Conservation (phyloP, 2,113 vertebrate genomes). For the Scatophagus argus region DNA sequence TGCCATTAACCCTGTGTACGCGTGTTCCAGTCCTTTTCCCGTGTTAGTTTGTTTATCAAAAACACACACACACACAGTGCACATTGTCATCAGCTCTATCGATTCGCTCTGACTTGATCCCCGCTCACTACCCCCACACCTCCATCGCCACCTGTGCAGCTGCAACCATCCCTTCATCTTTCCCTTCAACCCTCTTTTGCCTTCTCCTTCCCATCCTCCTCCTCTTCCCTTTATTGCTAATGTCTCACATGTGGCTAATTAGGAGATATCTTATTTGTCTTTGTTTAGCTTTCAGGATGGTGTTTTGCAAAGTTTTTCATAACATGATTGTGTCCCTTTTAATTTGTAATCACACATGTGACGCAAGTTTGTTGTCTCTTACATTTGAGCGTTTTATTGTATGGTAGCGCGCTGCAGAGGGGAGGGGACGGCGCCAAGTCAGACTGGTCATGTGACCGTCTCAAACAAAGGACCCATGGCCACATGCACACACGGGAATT, state of each 20-base stretch:
- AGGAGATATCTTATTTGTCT: conserved; percentile 1
- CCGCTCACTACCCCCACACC: neutral
- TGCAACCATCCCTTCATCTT: conserved; percentile 39
- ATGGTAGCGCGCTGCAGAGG: conserved; percentile 57
- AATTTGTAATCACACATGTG: neutral
- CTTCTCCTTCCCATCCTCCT: conserved; percentile 23
- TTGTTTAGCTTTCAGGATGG: neutral
- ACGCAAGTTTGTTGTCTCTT: conserved; percentile 9
- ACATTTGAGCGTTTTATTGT: conserved; percentile 39
- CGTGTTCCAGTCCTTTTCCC: neutral
- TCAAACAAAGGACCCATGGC: conserved; percentile 77
- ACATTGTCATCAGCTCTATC: conserved; percentile 3
- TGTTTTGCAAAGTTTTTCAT: conserved; percentile 37
- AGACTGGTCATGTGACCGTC: conserved; percentile 71
- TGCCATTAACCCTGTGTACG: neutral
- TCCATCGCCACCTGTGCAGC: conserved; percentile 9
- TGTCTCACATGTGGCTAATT: conserved; percentile 41
- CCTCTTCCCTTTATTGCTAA: conserved; percentile 43
- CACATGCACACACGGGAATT: conserved; percentile 47
- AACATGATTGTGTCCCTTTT: neutral
- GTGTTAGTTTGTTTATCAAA: conserved; percentile 37
- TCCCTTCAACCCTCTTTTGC: conserved; percentile 13
- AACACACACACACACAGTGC: neutral
- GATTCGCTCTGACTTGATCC: conserved; percentile 39
- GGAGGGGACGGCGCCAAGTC: conserved; percentile 60